These are phyloP conservation scores for Hipposideros larvatus DNA, from an alignment of 2,797 vertebrate genomes.

Conservation along the genomic window DNA sequence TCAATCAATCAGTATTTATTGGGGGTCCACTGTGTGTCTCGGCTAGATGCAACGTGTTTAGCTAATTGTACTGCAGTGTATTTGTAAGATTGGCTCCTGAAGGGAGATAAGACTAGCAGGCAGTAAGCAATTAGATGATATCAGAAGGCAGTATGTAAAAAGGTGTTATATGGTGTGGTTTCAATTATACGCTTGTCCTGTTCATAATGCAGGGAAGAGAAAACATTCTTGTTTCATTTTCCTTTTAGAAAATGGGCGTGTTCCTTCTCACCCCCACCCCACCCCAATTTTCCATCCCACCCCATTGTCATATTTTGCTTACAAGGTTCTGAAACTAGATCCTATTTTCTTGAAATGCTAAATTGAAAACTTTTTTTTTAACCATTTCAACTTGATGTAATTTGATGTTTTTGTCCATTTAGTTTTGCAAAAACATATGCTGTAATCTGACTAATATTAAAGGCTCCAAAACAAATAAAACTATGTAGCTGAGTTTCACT, in stretches of 20 bases:
- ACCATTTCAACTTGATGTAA: neutral
- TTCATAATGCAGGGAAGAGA: neutral
- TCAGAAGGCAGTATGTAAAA: neutral
- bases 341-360: neutral
- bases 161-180: neutral
- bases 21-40: neutral
- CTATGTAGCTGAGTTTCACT: neutral
- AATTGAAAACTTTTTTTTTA: neutral
- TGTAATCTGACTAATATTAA: constrained; percentile 45
- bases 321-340: neutral
- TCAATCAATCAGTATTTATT: neutral
- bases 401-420: constrained; percentile 17
- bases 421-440: neutral
- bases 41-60: neutral
- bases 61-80: neutral
- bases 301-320: neutral
- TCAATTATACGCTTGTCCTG: neutral
- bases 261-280: neutral
- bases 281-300: neutral
- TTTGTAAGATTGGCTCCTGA: constrained; percentile 2
- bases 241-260: neutral
- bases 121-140: constrained; percentile 42
- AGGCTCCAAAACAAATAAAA: constrained; percentile 42
- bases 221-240: neutral
- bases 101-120: constrained; percentile 7